Percentiles rank a stretch among this genome's conserved stretches.
phyloP scores from a whole-genome alignment of 2,113 vertebrate genomes.

The Lonchura striata region DNA sequence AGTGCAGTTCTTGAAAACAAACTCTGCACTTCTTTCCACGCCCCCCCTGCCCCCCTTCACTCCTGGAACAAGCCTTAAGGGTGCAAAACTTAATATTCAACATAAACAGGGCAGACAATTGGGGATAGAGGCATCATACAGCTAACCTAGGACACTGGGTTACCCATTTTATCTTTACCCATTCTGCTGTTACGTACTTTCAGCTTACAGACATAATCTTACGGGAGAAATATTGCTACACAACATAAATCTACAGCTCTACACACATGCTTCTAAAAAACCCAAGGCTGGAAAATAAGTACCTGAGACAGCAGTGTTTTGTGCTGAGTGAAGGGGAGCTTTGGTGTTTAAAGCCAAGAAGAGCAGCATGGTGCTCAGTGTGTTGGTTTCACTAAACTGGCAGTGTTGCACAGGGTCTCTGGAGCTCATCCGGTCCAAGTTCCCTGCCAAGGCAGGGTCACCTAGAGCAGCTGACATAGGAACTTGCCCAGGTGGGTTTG shows the following conservation, averaged over 20 bases:
- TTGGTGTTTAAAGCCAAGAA: background rate
- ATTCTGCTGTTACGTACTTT: background rate
- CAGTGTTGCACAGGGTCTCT: background rate
- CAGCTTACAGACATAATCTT: background rate
- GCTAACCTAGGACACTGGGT: background rate
- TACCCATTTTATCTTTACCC: background rate
- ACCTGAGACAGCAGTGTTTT: background rate
- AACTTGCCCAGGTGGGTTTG: background rate
- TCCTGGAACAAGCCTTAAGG: too few relatives aligned
- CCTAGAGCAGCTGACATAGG: too few relatives aligned
- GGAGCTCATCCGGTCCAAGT: background rate
- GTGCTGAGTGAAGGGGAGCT: background rate
- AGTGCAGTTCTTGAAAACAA: too few relatives aligned
- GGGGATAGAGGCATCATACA: too few relatives aligned
- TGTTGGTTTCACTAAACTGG: background rate
- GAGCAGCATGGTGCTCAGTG: accelerated
- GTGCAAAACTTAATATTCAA: too few relatives aligned
- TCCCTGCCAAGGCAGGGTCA: background rate
- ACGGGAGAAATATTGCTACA: background rate
- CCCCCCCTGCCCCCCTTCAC: too few relatives aligned
- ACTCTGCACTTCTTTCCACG: too few relatives aligned
- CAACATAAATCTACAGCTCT: background rate
- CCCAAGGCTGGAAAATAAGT: accelerated
- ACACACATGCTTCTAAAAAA: background rate
- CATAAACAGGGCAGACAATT: too few relatives aligned